A percentile compares a stretch with the other conserved stretches of the same genome.
Conservation (phyloP, 2,113 vertebrate species). For the Hemicordylus capensis region DNA sequence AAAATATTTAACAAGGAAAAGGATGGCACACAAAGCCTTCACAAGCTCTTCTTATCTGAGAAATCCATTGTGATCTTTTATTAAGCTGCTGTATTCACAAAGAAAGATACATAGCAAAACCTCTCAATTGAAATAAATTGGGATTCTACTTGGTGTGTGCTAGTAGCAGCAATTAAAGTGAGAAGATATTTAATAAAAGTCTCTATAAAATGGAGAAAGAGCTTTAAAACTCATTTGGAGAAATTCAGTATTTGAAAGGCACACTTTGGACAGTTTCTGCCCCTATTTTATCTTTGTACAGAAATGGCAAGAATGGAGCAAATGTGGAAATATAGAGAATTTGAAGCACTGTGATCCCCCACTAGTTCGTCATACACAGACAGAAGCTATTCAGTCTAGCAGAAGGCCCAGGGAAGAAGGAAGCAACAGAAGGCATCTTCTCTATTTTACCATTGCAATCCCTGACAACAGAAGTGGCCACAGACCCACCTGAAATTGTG, state of each 20-base stretch:
- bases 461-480: background rate
- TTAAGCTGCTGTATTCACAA: background rate
- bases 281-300: background rate
- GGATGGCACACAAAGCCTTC: background rate
- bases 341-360: background rate
- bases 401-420: background rate
- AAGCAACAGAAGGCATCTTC: background rate
- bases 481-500: background rate
- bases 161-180: background rate
- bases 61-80: slow-evolving; percentile 23
- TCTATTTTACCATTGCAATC: too few relatives aligned
- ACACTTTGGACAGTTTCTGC: background rate
- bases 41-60: background rate
- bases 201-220: background rate
- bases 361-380: background rate
- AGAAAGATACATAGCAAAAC: background rate
- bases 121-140: background rate
- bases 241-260: background rate
- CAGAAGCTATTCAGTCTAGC: background rate
- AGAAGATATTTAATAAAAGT: background rate
- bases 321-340: background rate
- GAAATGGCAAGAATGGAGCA: background rate
- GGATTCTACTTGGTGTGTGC: background rate
- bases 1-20: slow-evolving; percentile 28
- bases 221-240: background rate